Evolutionary conservation across 92 coral and sea anemone genomes (phyloP).

Genomic region (Actinostola sp.): DNA sequence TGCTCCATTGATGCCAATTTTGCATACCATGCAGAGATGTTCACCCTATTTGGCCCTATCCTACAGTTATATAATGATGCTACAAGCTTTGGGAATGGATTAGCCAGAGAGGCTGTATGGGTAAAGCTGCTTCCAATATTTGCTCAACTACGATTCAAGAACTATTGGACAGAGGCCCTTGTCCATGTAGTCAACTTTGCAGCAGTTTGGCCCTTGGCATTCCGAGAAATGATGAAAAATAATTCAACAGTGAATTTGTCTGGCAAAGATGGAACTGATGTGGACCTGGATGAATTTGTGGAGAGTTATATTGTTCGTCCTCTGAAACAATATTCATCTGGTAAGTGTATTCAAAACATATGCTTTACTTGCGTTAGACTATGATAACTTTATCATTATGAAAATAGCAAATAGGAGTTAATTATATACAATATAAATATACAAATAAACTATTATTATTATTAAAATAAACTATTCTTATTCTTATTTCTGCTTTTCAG

Average conservation of each 20-base stretch:
- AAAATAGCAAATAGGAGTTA: no score
- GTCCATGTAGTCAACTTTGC: constrained; percentile 41
- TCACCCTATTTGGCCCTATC: constrained; percentile 46
- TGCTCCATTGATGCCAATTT: constrained; percentile 27
- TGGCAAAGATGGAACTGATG: constrained; percentile 42
- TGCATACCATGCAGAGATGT: constrained; percentile 23
- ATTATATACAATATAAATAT: no score
- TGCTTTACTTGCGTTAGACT: no score
- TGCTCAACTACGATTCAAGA: constrained; percentile 31
- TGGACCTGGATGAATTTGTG: constrained; percentile 49
- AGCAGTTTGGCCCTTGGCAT: constrained; percentile 52
- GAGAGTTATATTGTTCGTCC: constrained; percentile 42
- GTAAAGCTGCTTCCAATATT: constrained; percentile 29
- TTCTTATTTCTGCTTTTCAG: not conserved
- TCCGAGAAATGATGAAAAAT: constrained; percentile 33
- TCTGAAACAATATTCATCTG: constrained; percentile 42
- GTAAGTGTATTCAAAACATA: constrained; percentile 21
- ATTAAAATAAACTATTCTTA: no score
- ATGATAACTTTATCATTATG: not conserved
- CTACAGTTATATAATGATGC: constrained; percentile 20
- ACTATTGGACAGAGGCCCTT: constrained; percentile 47
- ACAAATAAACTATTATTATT: no score
- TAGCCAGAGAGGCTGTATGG: constrained; percentile 39
- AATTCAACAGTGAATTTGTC: constrained; percentile 35
- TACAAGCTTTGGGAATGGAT: constrained; percentile 35